Base-by-base conservation (phyloP, 2,888 invertebrate species). In the Caenorhabditis plicata region DNA sequence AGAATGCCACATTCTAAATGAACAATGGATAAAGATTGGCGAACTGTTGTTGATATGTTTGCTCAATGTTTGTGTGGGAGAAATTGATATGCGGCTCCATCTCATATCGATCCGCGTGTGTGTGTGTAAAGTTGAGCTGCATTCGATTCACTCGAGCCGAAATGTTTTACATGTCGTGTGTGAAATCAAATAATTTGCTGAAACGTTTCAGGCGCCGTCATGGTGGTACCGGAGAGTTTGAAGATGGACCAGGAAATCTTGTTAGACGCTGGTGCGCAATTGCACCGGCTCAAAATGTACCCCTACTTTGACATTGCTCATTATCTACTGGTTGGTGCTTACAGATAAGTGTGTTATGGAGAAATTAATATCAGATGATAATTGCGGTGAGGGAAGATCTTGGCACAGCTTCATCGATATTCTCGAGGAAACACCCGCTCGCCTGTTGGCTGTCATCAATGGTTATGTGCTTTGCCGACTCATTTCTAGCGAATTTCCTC, bases 271-370 rank as follows among this genome's bases (percentile, higher is more conserved):
- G 95, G 95, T 86, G 94, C 94, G 85, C 92, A 92, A 87, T 92
- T 98, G 86, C 92, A 93, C 78, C 94, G 96, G 85, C 60, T 96
- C 77, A 95, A 96, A 87, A 98, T 98, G 96, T 98, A 90, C 83
- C 98, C 98, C 49, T 96, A 94, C 86, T 99, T 98, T 84, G 96
- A 98, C 83, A 89, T 95, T 80, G 95, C 95, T 76, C 94, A 98
- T 85, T 92, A 91, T 84, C 87, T 92, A 13, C 48, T 78, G 64
- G 78, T 78, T 25, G 65, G 72, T 64, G 48, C 27, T 39, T 33
- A n/a, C n/a, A n/a, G n/a, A n/a, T n/a, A n/a, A n/a, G n/a, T n/a
- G n/a, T n/a, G n/a, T 32, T 22, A 40, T 40, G 26, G 2, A 9
- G 11, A 31, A 27, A 41, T 25, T 43, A 17, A 26, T 39, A 63